Evolutionary conservation across 1,140 invertebrate genomes (phyloP), one percentile per base, ranked within the genome.

Genomic region (Psilanteris sp.): DNA sequence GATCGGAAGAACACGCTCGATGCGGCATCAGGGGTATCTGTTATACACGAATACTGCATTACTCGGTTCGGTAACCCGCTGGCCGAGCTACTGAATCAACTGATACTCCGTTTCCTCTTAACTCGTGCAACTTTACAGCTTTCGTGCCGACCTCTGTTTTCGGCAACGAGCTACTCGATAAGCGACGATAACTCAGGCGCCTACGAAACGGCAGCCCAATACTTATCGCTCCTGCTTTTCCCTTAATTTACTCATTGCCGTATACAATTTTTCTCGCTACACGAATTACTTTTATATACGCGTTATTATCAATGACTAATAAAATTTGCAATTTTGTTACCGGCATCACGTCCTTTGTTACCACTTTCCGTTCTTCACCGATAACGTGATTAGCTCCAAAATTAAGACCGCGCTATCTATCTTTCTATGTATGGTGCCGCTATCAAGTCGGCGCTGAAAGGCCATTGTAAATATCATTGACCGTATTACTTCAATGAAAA

Each of bases 11-110:
- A 77, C 66, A 80, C 37, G 73, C 46, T 59, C 52, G 13, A 29
- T 18, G 29, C 37, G 5, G 43, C 16, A 31, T 27, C 31, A 64
- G 36, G 75, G 80, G 72, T 82, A 82, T 83, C 76, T 68, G 66
- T 57, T 54, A 70, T 79, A 83, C 83, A 85, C 68, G 82, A 78
- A 83, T 83, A 80, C 81, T 83, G 80, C 83, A 83, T 83, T 84
- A 84, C 80, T 83, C 78, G 78, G 55, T 79, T 74, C 66, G 73
- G 81, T 77, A 79, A 78, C 54, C 75, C 50, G 44, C 37, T 46
- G 67, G 41, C 22, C 20, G 76, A 79, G 81, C 82, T 85, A 83
- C 83, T 83, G 81, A 82, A 83, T 85, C 80, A 83, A 73, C 72
- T 78, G 78, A 83, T 83, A 81, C 62, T 26, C 64, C 46, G 41